Base-by-base conservation (phyloP, 2,797 vertebrate genomes). In the Mus spretus region DNA sequence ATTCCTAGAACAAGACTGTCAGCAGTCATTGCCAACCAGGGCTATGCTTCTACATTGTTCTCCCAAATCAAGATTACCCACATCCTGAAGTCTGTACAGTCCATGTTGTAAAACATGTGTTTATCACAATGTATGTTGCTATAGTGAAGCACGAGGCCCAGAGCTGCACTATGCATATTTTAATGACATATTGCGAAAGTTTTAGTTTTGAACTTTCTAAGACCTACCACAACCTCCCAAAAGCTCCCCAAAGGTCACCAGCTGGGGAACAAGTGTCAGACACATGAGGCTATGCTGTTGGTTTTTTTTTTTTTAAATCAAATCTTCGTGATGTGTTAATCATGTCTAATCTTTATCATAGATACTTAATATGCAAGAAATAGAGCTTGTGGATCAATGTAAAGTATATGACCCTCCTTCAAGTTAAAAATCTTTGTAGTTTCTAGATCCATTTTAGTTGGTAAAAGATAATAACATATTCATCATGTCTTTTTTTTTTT, bases 401-500 rank as follows among this genome's bases (percentile, higher is more conserved):
- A 92, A 97, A 89, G 95, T 97, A 96, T 63, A 47, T 96, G 81
- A 78, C 40, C 95, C 96, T 97, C 95, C 94, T 95, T 95, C 96
- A 92, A 95, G 91, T 97, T 96, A 97, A 92, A 96, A 74, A 96
- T 97, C 92, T 82, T 98, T 96, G 44, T 81, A 95, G 79, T 98
- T 98, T 97, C 93, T 97, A 63, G 80, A 72, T 87, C 92, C 96
- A 93, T 97, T 97, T 98, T 98, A 98, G 97, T 97, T 97, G 96
- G 84, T 79, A 89, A 97, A 89, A 93, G 79, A 84, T 91, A 50
- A 95, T 98, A 98, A 98, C 95, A 96, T 96, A 96, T 97, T 96
- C 89, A 93, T 98, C 97, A 96, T 98, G 83, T 96, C 97, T 98
- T 96, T 98, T 96, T 98, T 98, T 98, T 96, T 98, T 96, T 98